Evolutionary conservation across 2,888 invertebrate genomes (phyloP).

Genomic region (Tridacna crocea): DNA sequence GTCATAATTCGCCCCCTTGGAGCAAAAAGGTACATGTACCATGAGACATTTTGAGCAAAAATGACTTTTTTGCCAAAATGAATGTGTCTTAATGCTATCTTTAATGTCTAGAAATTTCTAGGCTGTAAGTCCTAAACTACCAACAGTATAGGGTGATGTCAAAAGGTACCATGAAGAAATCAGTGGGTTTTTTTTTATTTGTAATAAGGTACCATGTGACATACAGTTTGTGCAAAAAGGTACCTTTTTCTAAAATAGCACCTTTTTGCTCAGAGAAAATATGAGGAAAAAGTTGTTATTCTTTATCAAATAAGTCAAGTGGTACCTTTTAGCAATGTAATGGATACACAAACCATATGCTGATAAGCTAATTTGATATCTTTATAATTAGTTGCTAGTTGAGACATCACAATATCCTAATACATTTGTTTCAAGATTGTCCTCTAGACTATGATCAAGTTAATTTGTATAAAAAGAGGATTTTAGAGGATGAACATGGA

Average conservation of each 20-base stretch:
- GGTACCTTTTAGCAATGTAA: not conserved
- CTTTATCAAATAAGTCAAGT: not conserved
- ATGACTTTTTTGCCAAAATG: not conserved
- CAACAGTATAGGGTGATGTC: not conserved
- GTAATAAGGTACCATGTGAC: no score
- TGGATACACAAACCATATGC: no score
- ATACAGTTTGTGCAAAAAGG: constrained; percentile 1
- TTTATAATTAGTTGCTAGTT: no score
- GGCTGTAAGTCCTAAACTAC: not conserved
- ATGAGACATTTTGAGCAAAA: not conserved
- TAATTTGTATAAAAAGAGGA: no score
- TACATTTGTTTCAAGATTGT: no score
- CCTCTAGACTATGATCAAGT: no score
- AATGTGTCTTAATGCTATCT: constrained; percentile 1
- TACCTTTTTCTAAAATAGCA: not conserved
- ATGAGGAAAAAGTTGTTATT: not conserved
- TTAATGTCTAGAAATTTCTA: not conserved
- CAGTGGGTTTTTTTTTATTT: no score
- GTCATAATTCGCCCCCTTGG: no score
- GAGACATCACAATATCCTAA: no score
- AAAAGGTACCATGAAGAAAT: not conserved
- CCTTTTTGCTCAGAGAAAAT: constrained; percentile 1
- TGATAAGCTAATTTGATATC: no score
- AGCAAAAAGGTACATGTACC: no score
- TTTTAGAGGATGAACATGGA: no score